Conservation (phyloP, 2,113 vertebrate genomes). For the Cephalopholis sonnerati region DNA sequence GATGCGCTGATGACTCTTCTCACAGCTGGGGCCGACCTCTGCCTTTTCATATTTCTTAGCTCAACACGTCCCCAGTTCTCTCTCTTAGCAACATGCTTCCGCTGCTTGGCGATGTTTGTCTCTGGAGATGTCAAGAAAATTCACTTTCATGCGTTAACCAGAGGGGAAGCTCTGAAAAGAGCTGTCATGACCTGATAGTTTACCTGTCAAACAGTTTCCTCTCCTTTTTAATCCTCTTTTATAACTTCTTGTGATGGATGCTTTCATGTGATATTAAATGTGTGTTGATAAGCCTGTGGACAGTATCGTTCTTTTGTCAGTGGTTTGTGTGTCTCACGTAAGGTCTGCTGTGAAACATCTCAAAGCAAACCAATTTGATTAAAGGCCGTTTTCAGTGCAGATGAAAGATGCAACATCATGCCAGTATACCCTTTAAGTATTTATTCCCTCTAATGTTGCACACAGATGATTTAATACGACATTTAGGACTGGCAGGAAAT, state of each 20-base stretch:
- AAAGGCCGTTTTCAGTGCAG: conserved; percentile 18
- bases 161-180: conserved; percentile 60
- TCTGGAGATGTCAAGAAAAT: conserved; percentile 64
- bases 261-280: conserved; percentile 44
- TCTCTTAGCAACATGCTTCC: conserved; percentile 38
- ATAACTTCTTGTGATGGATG: conserved; percentile 18
- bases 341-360: conserved; percentile 1
- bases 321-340: conserved; percentile 2
- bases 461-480: background rate
- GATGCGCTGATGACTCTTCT: conserved; percentile 54
- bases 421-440: background rate
- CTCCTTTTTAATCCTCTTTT: conserved; percentile 48
- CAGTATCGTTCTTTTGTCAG: conserved; percentile 13
- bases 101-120: conserved; percentile 56
- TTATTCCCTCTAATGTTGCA: conserved; percentile 15
- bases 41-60: conserved; percentile 22
- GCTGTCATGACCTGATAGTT: conserved; percentile 70
- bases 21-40: conserved; percentile 54
- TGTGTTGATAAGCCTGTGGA: conserved; percentile 27
- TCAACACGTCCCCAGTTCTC: conserved; percentile 45
- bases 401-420: background rate
- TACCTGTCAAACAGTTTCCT: conserved; percentile 58
- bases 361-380: conserved; percentile 48
- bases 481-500: background rate
- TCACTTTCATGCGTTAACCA: conserved; percentile 62